Evolutionary conservation across 2,888 invertebrate species (phyloP), one percentile per base, ranked within the genome.

Genomic region (Gryllus longicercus): DNA sequence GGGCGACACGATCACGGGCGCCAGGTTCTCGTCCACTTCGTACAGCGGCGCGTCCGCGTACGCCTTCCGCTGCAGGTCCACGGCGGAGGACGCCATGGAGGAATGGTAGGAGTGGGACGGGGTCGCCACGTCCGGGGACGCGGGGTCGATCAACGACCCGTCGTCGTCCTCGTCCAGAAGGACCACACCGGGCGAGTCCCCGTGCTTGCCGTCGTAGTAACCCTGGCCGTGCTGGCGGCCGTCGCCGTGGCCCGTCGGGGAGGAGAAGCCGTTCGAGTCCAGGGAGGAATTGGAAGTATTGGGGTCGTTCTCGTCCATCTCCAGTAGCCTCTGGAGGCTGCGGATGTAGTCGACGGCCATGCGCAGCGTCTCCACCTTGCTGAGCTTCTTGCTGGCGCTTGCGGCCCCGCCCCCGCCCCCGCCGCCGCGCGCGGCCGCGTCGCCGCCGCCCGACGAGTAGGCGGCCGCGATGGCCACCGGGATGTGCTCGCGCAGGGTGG

Each of bases 291-390:
- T 75, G 50, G 21, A 18, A 0, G 51, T 21, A 11, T 78, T 78
- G 8, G 75, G 11, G n/a, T 21, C 86, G 2, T 86, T 86, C 83
- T 91, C 91, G 3, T 93, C 92, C 79, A 93, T 91, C 50, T 93
- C 92, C 11, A 96, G 86, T 75, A 96, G 86, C 84, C 91, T 91
- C 86, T 96, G 95, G 79, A 96, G 88, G 82, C 94, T 94, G 82
- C 94, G 88, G 83, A 96, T 96, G 85, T 96, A 96, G 85, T 96
- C 96, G 0, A 96, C 95, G 11, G 96, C 96, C 93, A 96, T 95
- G 78, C 95, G 90, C 75, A 96, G 87, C 0, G 96, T 96, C 87
- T 96, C 96, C 3, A 96, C 95, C 89, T 96, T 96, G 84, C 94
- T 94, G 10, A 95, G 87, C 85, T 96, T 96, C 85, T 95, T 95